Percentiles rank a stretch among this genome's conserved stretches.
These are phyloP conservation scores for Pogonus chalceus DNA, from an alignment of 1,140 invertebrate genomes.

Conservation along the genomic window DNA sequence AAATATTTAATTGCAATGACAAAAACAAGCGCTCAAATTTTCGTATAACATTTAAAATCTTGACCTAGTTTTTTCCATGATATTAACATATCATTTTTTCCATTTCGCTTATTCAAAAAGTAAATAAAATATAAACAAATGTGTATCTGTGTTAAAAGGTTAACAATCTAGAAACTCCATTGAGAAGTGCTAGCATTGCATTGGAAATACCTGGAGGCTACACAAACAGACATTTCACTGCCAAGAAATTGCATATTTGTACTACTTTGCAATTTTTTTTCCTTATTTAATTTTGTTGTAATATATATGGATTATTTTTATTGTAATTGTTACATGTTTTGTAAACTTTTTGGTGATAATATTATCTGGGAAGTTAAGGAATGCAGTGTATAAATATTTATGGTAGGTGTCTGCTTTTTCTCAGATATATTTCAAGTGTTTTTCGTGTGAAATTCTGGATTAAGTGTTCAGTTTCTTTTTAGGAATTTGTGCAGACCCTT, in stretches of 20 bases:
- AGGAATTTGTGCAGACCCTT: too few species aligned
- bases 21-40: too few species aligned
- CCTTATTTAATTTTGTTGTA: background rate
- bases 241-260: background rate
- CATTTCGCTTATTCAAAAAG: background rate
- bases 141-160: slow-evolving; percentile 3
- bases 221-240: background rate
- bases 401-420: background rate
- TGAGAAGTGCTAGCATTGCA: background rate
- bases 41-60: background rate
- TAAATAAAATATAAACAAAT: background rate
- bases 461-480: too few species aligned
- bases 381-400: background rate
- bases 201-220: background rate
- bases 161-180: slow-evolving; percentile 3
- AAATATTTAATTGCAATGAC: too few species aligned
- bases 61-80: background rate
- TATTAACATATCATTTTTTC: background rate
- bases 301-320: background rate
- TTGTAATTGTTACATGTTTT: background rate
- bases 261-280: background rate
- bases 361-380: background rate
- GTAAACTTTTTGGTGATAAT: background rate
- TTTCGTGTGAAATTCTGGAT: background rate
- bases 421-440: background rate